phyloP scores from a whole-genome alignment of 1,140 invertebrate genomes.

The Scaptomyza pallida region DNA sequence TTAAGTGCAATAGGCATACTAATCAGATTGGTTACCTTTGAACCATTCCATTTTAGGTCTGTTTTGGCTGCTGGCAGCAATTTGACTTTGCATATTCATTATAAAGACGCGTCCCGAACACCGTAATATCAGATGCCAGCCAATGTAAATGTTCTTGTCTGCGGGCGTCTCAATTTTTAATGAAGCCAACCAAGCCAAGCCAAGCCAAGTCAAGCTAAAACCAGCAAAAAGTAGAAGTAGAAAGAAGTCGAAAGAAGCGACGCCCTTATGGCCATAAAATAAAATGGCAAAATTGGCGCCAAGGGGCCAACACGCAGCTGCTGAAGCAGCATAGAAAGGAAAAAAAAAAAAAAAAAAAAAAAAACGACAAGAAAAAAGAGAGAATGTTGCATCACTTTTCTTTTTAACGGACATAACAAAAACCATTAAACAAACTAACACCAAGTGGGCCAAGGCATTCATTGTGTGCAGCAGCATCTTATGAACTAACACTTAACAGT shows the following conservation, averaged over 20 bases:
- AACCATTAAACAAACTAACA: slow-evolving; percentile 42
- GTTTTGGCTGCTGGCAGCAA: background rate
- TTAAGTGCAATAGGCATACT: background rate
- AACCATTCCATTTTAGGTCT: background rate
- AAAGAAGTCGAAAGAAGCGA: no score
- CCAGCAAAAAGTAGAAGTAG: no score
- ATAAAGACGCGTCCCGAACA: slow-evolving; percentile 14
- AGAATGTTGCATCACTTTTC: slow-evolving; percentile 40
- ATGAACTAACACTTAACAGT: background rate
- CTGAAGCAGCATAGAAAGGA: background rate
- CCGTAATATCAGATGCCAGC: slow-evolving; percentile 27
- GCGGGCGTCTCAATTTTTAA: slow-evolving; percentile 48
- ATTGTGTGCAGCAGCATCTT: slow-evolving; percentile 7
- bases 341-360: slow-evolving; percentile 26
- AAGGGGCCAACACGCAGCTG: slow-evolving; percentile 25
- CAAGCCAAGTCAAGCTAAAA: slow-evolving; percentile 4
- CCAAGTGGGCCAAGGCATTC: slow-evolving; percentile 15
- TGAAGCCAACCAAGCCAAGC: slow-evolving; percentile 43
- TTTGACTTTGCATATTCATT: slow-evolving; percentile 13
- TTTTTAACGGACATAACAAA: slow-evolving; percentile 25
- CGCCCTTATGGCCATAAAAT: slow-evolving; percentile 36
- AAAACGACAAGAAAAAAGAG: no score
- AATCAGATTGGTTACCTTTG: slow-evolving; percentile 8
- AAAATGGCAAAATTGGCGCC: slow-evolving; percentile 40
- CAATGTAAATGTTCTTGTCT: slow-evolving; percentile 43